These are phyloP conservation scores for Hirtodrosophila histrioides DNA, from an alignment of 2,888 invertebrate genomes.

Conservation along the genomic window DNA sequence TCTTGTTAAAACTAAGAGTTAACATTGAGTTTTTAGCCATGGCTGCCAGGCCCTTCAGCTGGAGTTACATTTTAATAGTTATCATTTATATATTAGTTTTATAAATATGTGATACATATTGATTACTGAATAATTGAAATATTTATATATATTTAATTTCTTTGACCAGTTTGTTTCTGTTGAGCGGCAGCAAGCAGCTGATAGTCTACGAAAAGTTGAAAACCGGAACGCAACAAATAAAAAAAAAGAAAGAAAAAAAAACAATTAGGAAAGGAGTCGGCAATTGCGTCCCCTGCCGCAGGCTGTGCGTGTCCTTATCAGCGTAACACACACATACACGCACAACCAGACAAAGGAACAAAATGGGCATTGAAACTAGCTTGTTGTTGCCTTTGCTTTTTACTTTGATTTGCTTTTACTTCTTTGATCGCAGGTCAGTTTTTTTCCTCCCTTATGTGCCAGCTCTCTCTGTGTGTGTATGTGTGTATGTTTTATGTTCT, in stretches of 20 bases:
- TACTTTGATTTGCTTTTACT: constrained; percentile 17
- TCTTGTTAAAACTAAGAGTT: no score
- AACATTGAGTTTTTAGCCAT: no score
- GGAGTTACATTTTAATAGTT: no score
- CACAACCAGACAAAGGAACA: constrained; percentile 24
- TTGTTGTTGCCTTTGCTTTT: constrained; percentile 8
- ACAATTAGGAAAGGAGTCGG: constrained; percentile 19
- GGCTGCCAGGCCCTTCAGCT: no score
- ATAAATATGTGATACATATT: no score
- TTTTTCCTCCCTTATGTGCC: constrained; percentile 56
- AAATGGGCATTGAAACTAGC: constrained; percentile 17
- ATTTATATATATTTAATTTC: no score
- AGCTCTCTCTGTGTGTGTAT: constrained; percentile 7
- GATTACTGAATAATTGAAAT: no score
- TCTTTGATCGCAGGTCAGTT: constrained; percentile 74
- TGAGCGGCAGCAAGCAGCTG: constrained; percentile 29
- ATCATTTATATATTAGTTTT: no score
- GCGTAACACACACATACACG: constrained; percentile 11
- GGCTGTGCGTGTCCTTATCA: constrained; percentile 26
- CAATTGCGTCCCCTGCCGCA: constrained; percentile 31
- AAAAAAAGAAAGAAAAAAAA: constrained; percentile 2
- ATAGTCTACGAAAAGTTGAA: constrained; percentile 36
- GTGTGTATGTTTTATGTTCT: constrained; percentile 25
- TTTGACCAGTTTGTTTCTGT: neutral
- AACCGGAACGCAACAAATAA: constrained; percentile 32